Base-by-base conservation (phyloP, 1,140 invertebrate genomes). In the Homarus americanus region DNA sequence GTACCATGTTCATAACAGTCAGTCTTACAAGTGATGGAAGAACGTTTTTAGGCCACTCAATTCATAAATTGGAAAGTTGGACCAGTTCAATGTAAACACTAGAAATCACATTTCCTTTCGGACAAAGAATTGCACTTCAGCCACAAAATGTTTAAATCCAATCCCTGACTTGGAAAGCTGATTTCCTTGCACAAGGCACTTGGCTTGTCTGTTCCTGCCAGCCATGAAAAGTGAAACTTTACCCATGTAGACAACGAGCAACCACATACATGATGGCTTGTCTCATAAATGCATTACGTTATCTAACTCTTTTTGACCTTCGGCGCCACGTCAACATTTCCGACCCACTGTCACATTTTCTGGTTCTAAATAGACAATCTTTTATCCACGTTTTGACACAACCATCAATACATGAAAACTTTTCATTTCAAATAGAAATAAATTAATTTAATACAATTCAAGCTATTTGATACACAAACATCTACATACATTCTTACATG, bases 121-220 rank as follows among this genome's bases (percentile, higher is more conserved):
- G 87, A 89, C 40, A 82, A 79, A 58, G 53, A 89, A 82, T 79
- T 89, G 87, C 87, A 89, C 79, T 89, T 89, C 66, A 82, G 79
- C 87, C 79, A 73, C 78, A 58, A 72, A 89, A 82, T 80, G 58
- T 38, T 82, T 82, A 66, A 82, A 49, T 82, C 87, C 87, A 89
- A 89, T 89, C 87, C 87, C 87, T 89, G 87, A 89, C 87, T 75
- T 82, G 79, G 79, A 89, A 89, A 89, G 87, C 87, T 82, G 87
- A 82, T 82, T 89, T 89, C 85, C 80, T 89, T 82, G 87, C 87
- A 82, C 87, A 89, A 89, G 87, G 87, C 87, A 89, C 87, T 89
- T 89, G 78, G 87, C 87, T 89, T 79, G 82, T 89, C 78, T 44
- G 36, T 72, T 89, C 79, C 63, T 89, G 87, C 78, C 76, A 49